Percentiles rank a stretch among this genome's conserved stretches.
phyloP scores from a whole-genome alignment of 2,888 invertebrate species.

The Rotaria sp. region DNA sequence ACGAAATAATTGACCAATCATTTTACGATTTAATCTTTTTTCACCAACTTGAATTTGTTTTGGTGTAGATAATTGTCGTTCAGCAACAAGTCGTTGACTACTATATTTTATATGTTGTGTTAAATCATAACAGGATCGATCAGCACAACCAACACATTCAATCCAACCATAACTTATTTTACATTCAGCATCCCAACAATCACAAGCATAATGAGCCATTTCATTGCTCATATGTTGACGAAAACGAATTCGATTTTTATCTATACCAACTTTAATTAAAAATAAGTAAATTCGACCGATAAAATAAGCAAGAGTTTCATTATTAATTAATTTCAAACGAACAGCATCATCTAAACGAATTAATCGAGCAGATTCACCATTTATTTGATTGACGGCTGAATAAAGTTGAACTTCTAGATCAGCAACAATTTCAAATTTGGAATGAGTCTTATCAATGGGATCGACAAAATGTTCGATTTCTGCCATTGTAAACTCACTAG shows the following conservation, averaged over 20 bases:
- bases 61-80: slow-evolving; percentile 77
- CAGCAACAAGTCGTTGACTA: slow-evolving; percentile 71
- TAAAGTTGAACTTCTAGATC: slow-evolving; percentile 33
- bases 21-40: neutral
- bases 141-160: slow-evolving; percentile 41
- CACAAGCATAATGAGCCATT: slow-evolving; percentile 41
- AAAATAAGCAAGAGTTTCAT: slow-evolving; percentile 40
- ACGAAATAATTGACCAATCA: neutral
- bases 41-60: slow-evolving; percentile 50
- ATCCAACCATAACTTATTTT: slow-evolving; percentile 40
- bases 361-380: neutral
- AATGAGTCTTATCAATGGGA: slow-evolving; percentile 35
- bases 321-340: slow-evolving; percentile 32
- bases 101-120: slow-evolving; percentile 35
- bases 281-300: slow-evolving; percentile 40
- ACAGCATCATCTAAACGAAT: slow-evolving; percentile 28
- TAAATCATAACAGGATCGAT: slow-evolving; percentile 40
- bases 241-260: slow-evolving; percentile 38
- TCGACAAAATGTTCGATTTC: slow-evolving; percentile 42
- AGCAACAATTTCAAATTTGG: slow-evolving; percentile 36
- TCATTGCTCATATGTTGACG: slow-evolving; percentile 41
- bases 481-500: slow-evolving; percentile 44
- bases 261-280: slow-evolving; percentile 39
- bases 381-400: slow-evolving; percentile 27
- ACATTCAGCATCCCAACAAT: slow-evolving; percentile 42